phyloP scores from a whole-genome alignment of 2,113 vertebrate species.

The Hippocampus mohnikei region DNA sequence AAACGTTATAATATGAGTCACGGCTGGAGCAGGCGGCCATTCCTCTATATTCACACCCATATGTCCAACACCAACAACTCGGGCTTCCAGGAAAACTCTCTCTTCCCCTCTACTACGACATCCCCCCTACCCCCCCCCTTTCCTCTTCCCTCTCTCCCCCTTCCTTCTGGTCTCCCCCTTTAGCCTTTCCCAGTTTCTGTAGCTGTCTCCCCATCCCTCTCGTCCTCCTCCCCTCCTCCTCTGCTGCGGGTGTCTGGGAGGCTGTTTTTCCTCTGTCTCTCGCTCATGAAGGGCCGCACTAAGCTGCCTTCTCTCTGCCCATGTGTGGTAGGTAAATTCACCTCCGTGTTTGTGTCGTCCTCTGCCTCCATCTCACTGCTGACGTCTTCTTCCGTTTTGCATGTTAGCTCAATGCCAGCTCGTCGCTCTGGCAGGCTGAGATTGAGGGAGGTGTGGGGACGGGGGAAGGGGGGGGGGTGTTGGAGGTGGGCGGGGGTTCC shows the following conservation, averaged over 20 bases:
- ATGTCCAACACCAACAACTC: slow-evolving; percentile 63
- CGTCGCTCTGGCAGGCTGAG: slow-evolving; percentile 37
- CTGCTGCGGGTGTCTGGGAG: slow-evolving; percentile 73
- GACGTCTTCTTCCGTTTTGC: slow-evolving; percentile 57
- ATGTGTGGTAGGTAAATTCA: slow-evolving; percentile 78
- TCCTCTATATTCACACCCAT: slow-evolving; percentile 58
- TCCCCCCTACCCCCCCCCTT: slow-evolving; percentile 24
- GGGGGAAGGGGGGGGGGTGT: background rate
- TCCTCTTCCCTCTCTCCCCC: slow-evolving; percentile 24
- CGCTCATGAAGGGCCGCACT: slow-evolving; percentile 79
- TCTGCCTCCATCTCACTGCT: slow-evolving; percentile 51
- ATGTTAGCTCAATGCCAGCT: slow-evolving; percentile 63
- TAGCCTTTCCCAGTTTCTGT: slow-evolving; percentile 40
- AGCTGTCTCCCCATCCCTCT: slow-evolving; percentile 59
- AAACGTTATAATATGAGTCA: slow-evolving; percentile 73
- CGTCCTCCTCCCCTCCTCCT: slow-evolving; percentile 60
- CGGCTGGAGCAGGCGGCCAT: slow-evolving; percentile 56
- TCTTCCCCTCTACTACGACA: slow-evolving; percentile 48
- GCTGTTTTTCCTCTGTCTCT: slow-evolving; percentile 74
- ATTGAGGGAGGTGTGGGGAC: slow-evolving; percentile 5
- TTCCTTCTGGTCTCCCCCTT: slow-evolving; percentile 38
- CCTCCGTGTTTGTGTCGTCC: slow-evolving; percentile 50
- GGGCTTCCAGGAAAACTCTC: slow-evolving; percentile 68
- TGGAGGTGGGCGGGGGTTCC: background rate
- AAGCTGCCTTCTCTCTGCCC: slow-evolving; percentile 80